Conservation (phyloP, 2,113 vertebrate species). For the Menura novaehollandiae region DNA sequence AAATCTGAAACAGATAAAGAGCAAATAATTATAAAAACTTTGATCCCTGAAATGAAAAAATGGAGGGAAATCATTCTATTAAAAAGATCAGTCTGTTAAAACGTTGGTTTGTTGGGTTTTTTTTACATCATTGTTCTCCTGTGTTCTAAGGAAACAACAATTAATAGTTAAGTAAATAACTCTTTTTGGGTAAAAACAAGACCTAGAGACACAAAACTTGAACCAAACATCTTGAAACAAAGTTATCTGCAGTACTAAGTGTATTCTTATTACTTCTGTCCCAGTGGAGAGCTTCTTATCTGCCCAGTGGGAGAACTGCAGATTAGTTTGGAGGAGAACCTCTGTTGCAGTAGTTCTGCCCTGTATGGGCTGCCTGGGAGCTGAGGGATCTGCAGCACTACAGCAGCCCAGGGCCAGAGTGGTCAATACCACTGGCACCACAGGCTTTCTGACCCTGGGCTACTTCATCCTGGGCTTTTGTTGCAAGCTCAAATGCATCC, state of each 20-base stretch:
- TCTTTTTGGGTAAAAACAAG: background rate
- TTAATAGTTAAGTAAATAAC: background rate
- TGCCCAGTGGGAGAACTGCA: background rate
- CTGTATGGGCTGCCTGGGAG: background rate
- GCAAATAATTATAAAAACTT: background rate
- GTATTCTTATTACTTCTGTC: background rate
- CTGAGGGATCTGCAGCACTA: background rate
- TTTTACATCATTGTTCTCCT: background rate
- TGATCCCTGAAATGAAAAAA: background rate
- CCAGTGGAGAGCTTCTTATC: background rate
- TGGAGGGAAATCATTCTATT: background rate
- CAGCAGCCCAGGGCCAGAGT: background rate
- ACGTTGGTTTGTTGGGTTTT: accelerated
- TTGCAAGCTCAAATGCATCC: background rate
- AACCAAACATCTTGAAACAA: background rate
- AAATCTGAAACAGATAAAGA: background rate
- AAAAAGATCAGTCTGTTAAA: background rate
- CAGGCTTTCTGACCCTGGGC: background rate
- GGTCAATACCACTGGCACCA: accelerated
- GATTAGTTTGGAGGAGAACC: background rate
- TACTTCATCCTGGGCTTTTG: background rate
- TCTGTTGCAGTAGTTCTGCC: background rate
- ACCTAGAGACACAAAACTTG: background rate
- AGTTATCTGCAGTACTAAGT: background rate
- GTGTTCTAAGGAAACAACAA: background rate